These are phyloP conservation scores for Mungos mungo DNA, from an alignment of 2,113 vertebrate genomes.

Conservation along the genomic window DNA sequence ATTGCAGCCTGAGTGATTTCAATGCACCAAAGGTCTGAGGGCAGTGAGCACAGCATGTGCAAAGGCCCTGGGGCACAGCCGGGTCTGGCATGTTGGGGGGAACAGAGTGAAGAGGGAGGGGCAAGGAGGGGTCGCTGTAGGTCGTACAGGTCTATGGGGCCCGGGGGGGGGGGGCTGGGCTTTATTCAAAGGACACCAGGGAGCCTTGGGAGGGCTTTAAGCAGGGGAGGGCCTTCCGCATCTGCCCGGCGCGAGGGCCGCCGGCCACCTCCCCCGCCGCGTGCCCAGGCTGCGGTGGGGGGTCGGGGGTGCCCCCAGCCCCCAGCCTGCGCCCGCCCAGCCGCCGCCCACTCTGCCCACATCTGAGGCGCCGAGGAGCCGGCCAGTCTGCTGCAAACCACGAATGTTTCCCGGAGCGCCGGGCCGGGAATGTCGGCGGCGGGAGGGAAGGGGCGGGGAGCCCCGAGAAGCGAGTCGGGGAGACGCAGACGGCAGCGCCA, in stretches of 20 bases:
- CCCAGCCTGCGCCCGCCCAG: conserved; percentile 52
- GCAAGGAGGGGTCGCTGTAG: background rate
- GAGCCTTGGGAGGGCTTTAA: background rate
- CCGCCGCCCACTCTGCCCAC: conserved; percentile 80
- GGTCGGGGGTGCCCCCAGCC: conserved; percentile 25
- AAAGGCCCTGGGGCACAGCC: conserved; percentile 42
- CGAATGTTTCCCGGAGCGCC: conserved; percentile 77
- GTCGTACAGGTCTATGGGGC: background rate
- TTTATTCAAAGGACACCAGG: background rate
- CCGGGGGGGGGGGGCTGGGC: accelerated
- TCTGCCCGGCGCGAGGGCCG: background rate
- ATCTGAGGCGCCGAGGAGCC: conserved; percentile 77
- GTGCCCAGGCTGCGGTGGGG: conserved; percentile 1
- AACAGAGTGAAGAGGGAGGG: background rate
- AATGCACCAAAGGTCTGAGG: background rate
- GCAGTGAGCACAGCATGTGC: background rate
- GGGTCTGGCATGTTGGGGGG: background rate
- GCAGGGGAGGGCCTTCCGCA: background rate
- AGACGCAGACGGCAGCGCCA: background rate
- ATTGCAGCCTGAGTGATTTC: background rate
- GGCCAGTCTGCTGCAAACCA: conserved; percentile 79
- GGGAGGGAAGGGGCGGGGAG: conserved; percentile 41
- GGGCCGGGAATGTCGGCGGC: conserved; percentile 61
- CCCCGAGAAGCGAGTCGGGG: background rate
- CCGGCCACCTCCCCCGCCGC: background rate